Conservation (phyloP, 1,140 invertebrate species). For the Pogonognathellus flavescens region DNA sequence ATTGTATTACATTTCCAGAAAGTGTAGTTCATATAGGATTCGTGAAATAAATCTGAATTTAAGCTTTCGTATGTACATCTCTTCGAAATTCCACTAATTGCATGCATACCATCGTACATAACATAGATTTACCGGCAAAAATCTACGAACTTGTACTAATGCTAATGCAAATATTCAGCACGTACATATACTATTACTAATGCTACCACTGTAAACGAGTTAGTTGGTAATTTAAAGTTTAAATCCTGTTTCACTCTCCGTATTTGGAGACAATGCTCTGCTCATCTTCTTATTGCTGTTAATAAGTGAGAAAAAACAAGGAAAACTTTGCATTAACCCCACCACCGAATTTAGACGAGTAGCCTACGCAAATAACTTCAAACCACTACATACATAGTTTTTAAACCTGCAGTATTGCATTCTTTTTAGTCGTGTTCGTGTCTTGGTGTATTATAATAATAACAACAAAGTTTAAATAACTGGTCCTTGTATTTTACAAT, state of each 20-base stretch:
- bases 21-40: too few species aligned
- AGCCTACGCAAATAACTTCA: background rate
- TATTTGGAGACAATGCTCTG: background rate
- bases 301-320: constrained; percentile 16
- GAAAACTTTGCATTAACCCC: background rate
- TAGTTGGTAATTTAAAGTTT: background rate
- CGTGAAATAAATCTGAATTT: too few species aligned
- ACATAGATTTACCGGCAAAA: background rate
- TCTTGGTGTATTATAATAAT: too few species aligned
- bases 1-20: too few species aligned
- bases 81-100: too few species aligned
- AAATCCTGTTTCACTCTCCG: constrained; percentile 21
- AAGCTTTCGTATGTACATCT: too few species aligned
- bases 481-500: too few species aligned
- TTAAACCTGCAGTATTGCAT: too few species aligned
- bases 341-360: constrained; percentile 10
- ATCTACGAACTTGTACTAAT: too few species aligned
- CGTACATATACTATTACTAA: background rate
- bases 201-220: background rate
- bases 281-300: background rate
- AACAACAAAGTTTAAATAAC: too few species aligned
- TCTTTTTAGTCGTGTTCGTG: too few species aligned
- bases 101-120: background rate
- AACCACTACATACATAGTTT: background rate
- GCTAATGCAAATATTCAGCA: background rate